phyloP scores from a whole-genome alignment of 2,888 invertebrate genomes.

The Drosophila prolongata region DNA sequence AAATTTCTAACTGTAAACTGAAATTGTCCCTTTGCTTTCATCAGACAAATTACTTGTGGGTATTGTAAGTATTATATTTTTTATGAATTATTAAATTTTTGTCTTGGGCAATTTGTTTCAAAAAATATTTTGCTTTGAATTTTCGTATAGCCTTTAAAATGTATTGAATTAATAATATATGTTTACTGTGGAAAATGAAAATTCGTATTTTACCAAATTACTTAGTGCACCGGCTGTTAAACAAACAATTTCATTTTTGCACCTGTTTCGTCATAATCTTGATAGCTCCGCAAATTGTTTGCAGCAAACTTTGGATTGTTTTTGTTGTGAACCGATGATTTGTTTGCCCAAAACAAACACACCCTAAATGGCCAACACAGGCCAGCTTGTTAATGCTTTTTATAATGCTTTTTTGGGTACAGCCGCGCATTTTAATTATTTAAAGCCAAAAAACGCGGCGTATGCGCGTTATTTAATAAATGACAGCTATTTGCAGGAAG shows the following conservation, averaged over 20 bases:
- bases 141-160: too few relatives aligned
- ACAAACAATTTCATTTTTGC: conserved; percentile 12
- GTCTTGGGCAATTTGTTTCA: too few relatives aligned
- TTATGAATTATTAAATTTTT: too few relatives aligned
- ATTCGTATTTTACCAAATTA: background rate
- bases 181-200: background rate
- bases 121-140: too few relatives aligned
- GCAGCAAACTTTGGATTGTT: conserved; percentile 39
- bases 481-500: conserved; percentile 46
- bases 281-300: conserved; percentile 48
- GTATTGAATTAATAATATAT: too few relatives aligned
- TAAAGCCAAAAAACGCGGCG: conserved; percentile 25
- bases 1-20: too few relatives aligned
- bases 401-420: conserved; percentile 40
- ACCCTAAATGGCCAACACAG: conserved; percentile 22
- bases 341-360: conserved; percentile 35
- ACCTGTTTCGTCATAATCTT: conserved; percentile 47
- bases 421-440: conserved; percentile 47
- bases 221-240: conserved; percentile 1
- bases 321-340: conserved; percentile 38
- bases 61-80: too few relatives aligned
- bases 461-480: conserved; percentile 48
- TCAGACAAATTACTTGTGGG: too few relatives aligned
- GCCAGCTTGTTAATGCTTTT: conserved; percentile 37
- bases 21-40: too few relatives aligned